Evolutionary conservation across 2,888 invertebrate genomes (phyloP), one percentile per base, ranked within the genome.

Genomic region (Drosophila mettleri): DNA sequence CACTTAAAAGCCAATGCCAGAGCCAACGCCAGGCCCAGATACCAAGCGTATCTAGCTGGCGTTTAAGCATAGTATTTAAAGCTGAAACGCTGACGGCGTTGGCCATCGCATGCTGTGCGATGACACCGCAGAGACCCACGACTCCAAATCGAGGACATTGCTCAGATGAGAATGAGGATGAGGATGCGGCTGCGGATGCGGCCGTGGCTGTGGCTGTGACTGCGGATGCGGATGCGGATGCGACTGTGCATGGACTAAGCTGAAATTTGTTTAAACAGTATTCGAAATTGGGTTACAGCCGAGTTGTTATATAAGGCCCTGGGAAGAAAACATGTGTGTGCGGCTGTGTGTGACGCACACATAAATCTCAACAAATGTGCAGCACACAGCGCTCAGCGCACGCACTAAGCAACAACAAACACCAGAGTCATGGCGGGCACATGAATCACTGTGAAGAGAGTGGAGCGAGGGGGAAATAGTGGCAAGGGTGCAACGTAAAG

Each of bases 201-300:
- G 10, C 20, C 57, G 31, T 12, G 41, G 18, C 14, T 31, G 38
- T 18, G 24, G 43, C 16, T 63, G 63, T 55, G 71, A 62, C 58
- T 71, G 62, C n/a, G 69, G 22, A 12, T 29, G 31, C n/a, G 41
- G 18, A 10, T 31, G 38, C 27, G 24, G 43, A 16, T 63, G 63
- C 59, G 71, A 62, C 58, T 71, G 62, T 69, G 57, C 57, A 61
- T 51, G 51, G 46, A 43, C 45, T 31, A 20, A 61, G 67, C 60
- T 68, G 66, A 83, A 86, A 82, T 78, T 82, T 87, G 82, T 85
- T 78, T 78, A 85, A 84, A 55, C 62, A 67, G 46, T 36, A 80
- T 62, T 69, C 64, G 69, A 85, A 82, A 87, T 85, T 82, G 85
- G 85, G 87, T 85, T 87, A 78, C 81, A 69, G 64, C 63, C 45